Conservation (phyloP, 2,113 vertebrate species). For the Hipposideros armiger region DNA sequence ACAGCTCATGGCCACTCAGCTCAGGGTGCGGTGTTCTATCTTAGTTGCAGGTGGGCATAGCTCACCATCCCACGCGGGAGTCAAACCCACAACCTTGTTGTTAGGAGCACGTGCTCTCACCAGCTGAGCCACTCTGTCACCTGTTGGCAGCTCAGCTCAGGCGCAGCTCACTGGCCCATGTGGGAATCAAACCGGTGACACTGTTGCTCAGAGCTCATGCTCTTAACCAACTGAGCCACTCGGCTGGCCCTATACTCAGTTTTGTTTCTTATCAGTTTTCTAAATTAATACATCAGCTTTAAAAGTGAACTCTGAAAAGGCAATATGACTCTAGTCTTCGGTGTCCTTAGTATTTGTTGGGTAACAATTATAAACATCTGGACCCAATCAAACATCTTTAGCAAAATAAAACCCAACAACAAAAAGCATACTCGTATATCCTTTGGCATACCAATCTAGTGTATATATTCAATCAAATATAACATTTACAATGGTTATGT, state of each 20-base stretch:
- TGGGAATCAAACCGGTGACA: too few species aligned
- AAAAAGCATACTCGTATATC: neutral
- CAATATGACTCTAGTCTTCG: neutral
- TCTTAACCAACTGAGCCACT: too few species aligned
- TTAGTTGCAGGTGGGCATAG: too few species aligned
- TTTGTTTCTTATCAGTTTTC: neutral
- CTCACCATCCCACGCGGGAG: too few species aligned
- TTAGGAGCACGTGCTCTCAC: too few species aligned
- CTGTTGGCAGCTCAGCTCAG: too few species aligned
- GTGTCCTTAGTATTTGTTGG: neutral
- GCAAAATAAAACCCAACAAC: neutral
- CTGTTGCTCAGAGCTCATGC: too few species aligned
- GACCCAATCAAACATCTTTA: neutral
- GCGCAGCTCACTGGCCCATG: too few species aligned
- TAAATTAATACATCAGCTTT: neutral
- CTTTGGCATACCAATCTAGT: neutral
- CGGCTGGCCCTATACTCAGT: neutral
- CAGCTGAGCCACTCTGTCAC: too few species aligned
- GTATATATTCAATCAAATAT: neutral
- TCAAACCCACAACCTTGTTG: too few species aligned
- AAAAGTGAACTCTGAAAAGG: conserved; percentile 4
- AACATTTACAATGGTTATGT: neutral
- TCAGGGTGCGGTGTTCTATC: too few species aligned
- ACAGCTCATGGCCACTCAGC: too few species aligned
- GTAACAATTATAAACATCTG: conserved; percentile 12